Evolutionary conservation across 1,140 invertebrate genomes (phyloP), one percentile per base, ranked within the genome.

Genomic region (Sminthurides bifidus): DNA sequence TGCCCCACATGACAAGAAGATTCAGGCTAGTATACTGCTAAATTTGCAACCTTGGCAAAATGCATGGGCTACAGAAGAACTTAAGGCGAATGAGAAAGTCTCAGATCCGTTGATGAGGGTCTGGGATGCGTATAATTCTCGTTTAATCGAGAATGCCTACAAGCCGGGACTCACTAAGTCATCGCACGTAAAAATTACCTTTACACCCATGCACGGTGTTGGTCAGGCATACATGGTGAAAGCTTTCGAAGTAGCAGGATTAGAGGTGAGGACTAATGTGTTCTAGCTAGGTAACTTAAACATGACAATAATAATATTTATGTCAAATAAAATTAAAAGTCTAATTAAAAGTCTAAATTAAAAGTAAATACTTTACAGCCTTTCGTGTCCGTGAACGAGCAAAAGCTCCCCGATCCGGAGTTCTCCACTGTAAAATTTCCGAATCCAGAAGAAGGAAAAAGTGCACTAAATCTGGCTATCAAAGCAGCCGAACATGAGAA

Each of bases 141-240:
- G 27, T 19, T 24, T 17, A 35, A 49, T 31, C 27, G 17, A 3
- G n/a, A 15, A 3, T 6, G 12, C 17, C 29, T 33, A 3, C 6
- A 27, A 38, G 23, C 4, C 27, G 2, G 10, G 23, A 17, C 6
- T n/a, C 40, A 43, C 27, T 41, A 31, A n/a, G n/a, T n/a, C n/a
- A 33, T 52, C 44, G 49, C 6, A 73, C 23, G 66, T 92, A 3
- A 78, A 77, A 64, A 83, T 90, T 60, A 85, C 86, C 0, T 98
- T 97, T 65, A 96, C 92, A 40, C 86, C 95, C 0, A 93, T 99
- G 85, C 96, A 99, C 71, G 96, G 96, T 24, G 93, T 99, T 15
- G 92, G 92, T 1, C 84, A 88, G 68, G 70, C 78, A 10, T 95
- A 82, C 69, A 78, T 94, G 59, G 67, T 76, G 37, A 72, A 81